Evolutionary conservation across 2,113 vertebrate genomes (phyloP), one percentile per base, ranked within the genome.

Genomic region (Urocitellus parryii): DNA sequence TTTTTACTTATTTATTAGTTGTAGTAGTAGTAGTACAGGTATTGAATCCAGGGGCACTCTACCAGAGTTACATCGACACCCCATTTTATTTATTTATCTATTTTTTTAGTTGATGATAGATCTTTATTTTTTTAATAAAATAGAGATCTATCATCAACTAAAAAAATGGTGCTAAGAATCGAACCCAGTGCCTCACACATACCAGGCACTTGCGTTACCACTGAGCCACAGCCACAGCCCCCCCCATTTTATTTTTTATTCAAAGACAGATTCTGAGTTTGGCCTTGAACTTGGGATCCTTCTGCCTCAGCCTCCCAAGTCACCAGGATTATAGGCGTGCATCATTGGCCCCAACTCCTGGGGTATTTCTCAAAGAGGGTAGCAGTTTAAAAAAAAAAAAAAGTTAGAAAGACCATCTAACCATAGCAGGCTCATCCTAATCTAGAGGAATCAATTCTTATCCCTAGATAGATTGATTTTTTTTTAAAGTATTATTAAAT

Each of bases 311-410:
- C 48, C 48, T 70, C 34, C 48, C n/a, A 78, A 17, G 37, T 81
- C 22, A 25, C 65, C 68, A 29, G 27, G 37, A 39, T 58, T 25
- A 70, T 17, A 68, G 61, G 58, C 22, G 5, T 51, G 16, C 34
- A 67, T 25, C 48, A 24, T 7, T 4, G 39, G 12, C 13, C 17
- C 25, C 16, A 5, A 11, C 18, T 80, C 8, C n/a, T 39, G 45
- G 39, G 39, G 68, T 80, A 67, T 58, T 92, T 92, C 85, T 88
- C 72, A 68, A 94, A 85, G 53, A 56, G 32, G 7, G 27, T 80
- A n/a, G 34, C 14, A 70, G 37, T 79, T n/a, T 32, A 20, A 42
- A 22, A 22, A 58, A 58, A 18, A 18, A 42, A 22, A 22, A 58
- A 58, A 20, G 20, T 20, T 20, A 58, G 8, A 63, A 63, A 63